Evolutionary conservation across 2,797 vertebrate genomes (phyloP).

Genomic region (Sebastiscus albofasciatus): DNA sequence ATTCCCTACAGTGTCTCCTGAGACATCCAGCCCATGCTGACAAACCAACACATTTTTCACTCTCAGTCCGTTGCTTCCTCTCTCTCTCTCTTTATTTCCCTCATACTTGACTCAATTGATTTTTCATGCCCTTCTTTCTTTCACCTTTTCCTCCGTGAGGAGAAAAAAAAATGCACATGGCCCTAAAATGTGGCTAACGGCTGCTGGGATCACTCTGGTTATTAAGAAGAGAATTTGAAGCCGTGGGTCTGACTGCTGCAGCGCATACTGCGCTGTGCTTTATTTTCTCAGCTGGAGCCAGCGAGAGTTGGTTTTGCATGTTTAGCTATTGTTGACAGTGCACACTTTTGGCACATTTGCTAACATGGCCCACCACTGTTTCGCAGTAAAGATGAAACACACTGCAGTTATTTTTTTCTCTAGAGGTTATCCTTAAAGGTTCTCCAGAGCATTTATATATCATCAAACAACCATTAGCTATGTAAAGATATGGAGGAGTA

Average conservation of each 20-base stretch:
- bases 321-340: slow-evolving; percentile 12
- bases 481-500: no score
- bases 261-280: not conserved
- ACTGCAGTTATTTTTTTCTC: not conserved
- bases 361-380: not conserved
- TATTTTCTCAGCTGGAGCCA: slow-evolving; percentile 16
- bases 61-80: slow-evolving; percentile 39
- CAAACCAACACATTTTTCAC: slow-evolving; percentile 81
- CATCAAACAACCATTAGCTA: no score
- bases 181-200: slow-evolving; percentile 14
- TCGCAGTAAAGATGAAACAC: not conserved
- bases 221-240: slow-evolving; percentile 27
- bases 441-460: not conserved
- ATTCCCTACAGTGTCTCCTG: slow-evolving; percentile 68
- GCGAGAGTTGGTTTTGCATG: slow-evolving; percentile 15
- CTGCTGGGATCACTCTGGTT: slow-evolving; percentile 33
- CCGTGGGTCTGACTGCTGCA: not conserved
- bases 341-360: slow-evolving; percentile 9
- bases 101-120: slow-evolving; percentile 54
- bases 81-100: slow-evolving; percentile 8
- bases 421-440: not conserved
- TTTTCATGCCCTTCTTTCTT: slow-evolving; percentile 38
- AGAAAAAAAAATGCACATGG: not conserved
- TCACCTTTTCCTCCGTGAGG: slow-evolving; percentile 24
- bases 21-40: slow-evolving; percentile 72